Evolutionary conservation across 2,888 invertebrate species (phyloP).

Genomic region (Drosophila rubida): DNA sequence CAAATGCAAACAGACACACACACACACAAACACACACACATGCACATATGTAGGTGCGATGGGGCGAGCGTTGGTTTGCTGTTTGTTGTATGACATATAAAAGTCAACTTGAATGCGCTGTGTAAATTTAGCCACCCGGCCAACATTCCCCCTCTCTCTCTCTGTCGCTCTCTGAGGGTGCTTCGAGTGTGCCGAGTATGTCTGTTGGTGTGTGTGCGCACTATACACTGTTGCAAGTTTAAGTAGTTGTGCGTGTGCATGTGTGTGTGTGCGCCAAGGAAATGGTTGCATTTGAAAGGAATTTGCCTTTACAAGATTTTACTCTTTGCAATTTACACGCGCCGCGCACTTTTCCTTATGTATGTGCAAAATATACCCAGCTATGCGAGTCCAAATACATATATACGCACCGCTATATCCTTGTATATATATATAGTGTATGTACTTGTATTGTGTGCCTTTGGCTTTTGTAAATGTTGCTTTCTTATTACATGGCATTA

Average conservation of each 20-base stretch:
- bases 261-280: slow-evolving; percentile 48
- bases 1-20: slow-evolving; percentile 20
- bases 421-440: slow-evolving; percentile 14
- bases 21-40: slow-evolving; percentile 14
- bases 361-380: neutral
- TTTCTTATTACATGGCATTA: slow-evolving; percentile 79
- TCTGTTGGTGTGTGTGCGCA: too few species aligned
- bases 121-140: slow-evolving; percentile 62
- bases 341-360: slow-evolving; percentile 57
- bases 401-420: neutral
- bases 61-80: slow-evolving; percentile 43
- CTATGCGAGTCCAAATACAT: slow-evolving; percentile 8
- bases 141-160: slow-evolving; percentile 27
- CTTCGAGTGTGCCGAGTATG: slow-evolving; percentile 15
- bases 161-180: slow-evolving; percentile 19
- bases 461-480: slow-evolving; percentile 79
- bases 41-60: neutral
- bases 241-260: slow-evolving; percentile 68
- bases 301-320: slow-evolving; percentile 81
- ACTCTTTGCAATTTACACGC: slow-evolving; percentile 82
- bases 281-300: slow-evolving; percentile 80
- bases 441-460: slow-evolving; percentile 63
- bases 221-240: slow-evolving; percentile 69
- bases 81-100: slow-evolving; percentile 79
- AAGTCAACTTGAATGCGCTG: slow-evolving; percentile 72